Evolutionary conservation across 2,113 vertebrate genomes (phyloP), one percentile per base, ranked within the genome.

Genomic region (Rhinogobius similis): DNA sequence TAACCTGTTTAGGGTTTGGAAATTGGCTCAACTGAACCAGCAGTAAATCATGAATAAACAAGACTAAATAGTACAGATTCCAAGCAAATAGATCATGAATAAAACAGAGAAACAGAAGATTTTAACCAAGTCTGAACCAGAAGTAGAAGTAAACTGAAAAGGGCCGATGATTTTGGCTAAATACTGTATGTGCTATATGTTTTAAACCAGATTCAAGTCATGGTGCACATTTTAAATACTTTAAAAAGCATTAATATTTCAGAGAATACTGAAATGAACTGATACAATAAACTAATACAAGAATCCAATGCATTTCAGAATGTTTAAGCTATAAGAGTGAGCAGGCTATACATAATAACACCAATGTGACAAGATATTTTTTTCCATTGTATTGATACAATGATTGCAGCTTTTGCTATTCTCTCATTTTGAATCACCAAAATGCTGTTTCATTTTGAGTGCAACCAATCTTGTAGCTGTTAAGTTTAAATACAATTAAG

Each of bases 1-100:
- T 48, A 67, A 73, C 55, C 65, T 53, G 21, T 24, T 55, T 55
- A 55, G 52, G 6, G 24, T 6, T 24, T 14, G 23, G 52, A 55
- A 26, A 55, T 12, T 24, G 52, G 52, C 11, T 1, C 26, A 55
- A 55, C 23, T 55, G 6, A 55, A 55, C 21, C n/a, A 52, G 4
- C 3, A n/a, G 5, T 48, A 26, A 52, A 52, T 52, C 2, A 52
- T 21, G 10, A 52, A 23, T 52, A 52, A 55, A 14, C 13, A 26
- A 14, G 10, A 55, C 2, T 26, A 12, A 52, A 23, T 46, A 3
- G 3, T n/a, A 18, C 18, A 48, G 18, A 1, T 48, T 2, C 10
- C 1, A 48, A n/a, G 44, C 44, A 20, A 18, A 18, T 18, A 46
- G 14, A 6, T 46, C 5, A 46, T 13, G 13, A 44, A 44, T 44